A percentile compares a stretch with the other conserved stretches of the same genome.
These are phyloP conservation scores for Scaptomyza polygonia DNA, from an alignment of 2,888 invertebrate genomes.

Conservation along the genomic window DNA sequence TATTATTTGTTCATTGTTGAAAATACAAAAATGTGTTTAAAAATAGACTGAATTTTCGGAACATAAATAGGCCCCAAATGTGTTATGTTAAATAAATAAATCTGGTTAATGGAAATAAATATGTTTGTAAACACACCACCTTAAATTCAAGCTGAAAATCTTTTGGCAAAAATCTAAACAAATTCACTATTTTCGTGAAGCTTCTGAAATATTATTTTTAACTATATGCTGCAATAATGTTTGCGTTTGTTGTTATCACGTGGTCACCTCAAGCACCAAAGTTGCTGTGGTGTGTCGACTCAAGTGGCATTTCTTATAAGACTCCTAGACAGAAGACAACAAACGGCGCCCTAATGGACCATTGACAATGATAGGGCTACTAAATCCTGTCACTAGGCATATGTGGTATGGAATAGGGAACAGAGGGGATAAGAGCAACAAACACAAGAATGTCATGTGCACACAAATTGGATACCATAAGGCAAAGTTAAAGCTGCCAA, in stretches of 20 bases:
- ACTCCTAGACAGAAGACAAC: slow-evolving; percentile 15
- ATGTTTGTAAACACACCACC: background rate
- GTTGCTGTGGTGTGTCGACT: slow-evolving; percentile 27
- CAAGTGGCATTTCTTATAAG: slow-evolving; percentile 38
- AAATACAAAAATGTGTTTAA: background rate
- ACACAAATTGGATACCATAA: slow-evolving; percentile 35
- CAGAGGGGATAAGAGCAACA: slow-evolving; percentile 28
- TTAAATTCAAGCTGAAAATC: background rate
- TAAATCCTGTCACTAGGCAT: slow-evolving; percentile 61
- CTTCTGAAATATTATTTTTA: no score
- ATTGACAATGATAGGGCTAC: slow-evolving; percentile 78
- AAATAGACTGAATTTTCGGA: background rate
- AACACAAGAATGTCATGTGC: slow-evolving; percentile 51
- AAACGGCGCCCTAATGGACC: slow-evolving; percentile 60
- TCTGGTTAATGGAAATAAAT: background rate
- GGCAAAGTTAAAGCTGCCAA: slow-evolving; percentile 11
- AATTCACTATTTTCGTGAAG: no score
- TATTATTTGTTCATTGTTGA: background rate
- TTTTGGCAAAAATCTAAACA: background rate
- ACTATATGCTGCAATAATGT: no score
- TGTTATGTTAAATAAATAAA: slow-evolving; percentile 8
- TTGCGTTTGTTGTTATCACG: slow-evolving; percentile 17
- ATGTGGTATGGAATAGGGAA: slow-evolving; percentile 1
- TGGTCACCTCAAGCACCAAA: slow-evolving; percentile 21
- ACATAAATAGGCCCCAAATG: slow-evolving; percentile 8